Percentiles rank a stretch among this genome's conserved stretches.
These are phyloP conservation scores for Mesoclemmys tuberculata DNA, from an alignment of 2,113 vertebrate species.

Conservation along the genomic window DNA sequence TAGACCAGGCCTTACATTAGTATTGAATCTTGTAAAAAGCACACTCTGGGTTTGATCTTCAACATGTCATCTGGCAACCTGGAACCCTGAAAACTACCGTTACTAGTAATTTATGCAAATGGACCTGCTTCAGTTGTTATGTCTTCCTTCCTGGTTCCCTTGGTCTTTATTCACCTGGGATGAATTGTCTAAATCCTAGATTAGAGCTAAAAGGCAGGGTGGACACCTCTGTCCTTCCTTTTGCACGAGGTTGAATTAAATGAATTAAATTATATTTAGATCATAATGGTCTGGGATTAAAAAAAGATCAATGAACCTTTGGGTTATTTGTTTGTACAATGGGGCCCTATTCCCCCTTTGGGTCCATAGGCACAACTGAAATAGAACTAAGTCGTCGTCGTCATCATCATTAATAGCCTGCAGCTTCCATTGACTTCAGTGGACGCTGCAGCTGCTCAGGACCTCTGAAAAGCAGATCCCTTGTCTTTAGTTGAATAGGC, in stretches of 20 bases:
- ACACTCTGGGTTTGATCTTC: neutral
- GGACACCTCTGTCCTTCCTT: fast-evolving
- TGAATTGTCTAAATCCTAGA: neutral
- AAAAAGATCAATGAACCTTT: fast-evolving
- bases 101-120: neutral
- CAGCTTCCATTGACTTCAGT: neutral
- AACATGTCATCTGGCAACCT: neutral
- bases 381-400: fast-evolving
- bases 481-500: slow-evolving; percentile 6
- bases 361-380: neutral
- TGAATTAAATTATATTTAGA: neutral
- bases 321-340: neutral
- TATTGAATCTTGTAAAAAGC: neutral
- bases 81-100: neutral
- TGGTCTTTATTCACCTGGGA: neutral
- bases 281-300: neutral
- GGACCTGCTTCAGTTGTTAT: neutral
- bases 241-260: fast-evolving
- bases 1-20: neutral
- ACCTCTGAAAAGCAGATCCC: neutral
- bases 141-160: fast-evolving
- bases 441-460: neutral
- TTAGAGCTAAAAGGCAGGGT: neutral
- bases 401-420: neutral
- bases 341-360: neutral